phyloP scores from a whole-genome alignment of 2,797 vertebrate species.

The Poecilia picta region DNA sequence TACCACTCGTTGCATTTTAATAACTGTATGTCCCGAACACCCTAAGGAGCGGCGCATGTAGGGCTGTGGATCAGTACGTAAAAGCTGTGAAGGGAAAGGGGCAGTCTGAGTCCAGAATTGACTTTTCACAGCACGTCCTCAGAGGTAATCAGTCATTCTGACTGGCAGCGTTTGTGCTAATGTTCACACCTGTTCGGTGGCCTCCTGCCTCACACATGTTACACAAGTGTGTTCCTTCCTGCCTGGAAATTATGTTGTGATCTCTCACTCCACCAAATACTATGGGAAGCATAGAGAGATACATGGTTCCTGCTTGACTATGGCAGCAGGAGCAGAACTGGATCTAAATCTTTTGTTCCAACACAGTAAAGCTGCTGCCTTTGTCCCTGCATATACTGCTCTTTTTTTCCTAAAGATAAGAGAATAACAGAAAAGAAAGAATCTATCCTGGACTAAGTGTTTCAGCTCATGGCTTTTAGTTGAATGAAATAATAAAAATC shows the following conservation, averaged over 20 bases:
- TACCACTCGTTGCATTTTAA: conserved; percentile 70
- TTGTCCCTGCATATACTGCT: conserved; percentile 48
- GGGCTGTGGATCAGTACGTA: conserved; percentile 53
- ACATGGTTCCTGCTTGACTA: conserved; percentile 42
- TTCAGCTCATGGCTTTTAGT: conserved; percentile 44
- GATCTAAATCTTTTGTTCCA: conserved; percentile 49
- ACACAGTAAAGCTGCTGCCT: conserved; percentile 42
- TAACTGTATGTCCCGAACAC: conserved; percentile 79
- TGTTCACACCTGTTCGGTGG: conserved; percentile 63
- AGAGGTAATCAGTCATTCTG: conserved; percentile 82
- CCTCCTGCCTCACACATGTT: conserved; percentile 61
- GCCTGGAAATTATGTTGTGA: conserved; percentile 70
- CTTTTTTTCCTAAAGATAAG: conserved; percentile 46
- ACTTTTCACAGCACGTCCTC: conserved; percentile 76
- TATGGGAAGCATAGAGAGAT: conserved; percentile 52
- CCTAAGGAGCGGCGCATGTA: conserved; percentile 58
- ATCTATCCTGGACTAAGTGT: conserved; percentile 33
- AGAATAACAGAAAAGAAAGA: conserved; percentile 39
- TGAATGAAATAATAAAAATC: conserved; percentile 21
- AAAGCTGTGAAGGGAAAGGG: conserved; percentile 44
- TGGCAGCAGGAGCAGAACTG: conserved; percentile 36
- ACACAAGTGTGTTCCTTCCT: conserved; percentile 70
- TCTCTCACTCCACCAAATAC: conserved; percentile 53
- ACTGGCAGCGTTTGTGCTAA: conserved; percentile 79
- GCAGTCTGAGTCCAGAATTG: conserved; percentile 74